Evolutionary conservation across 2,888 invertebrate genomes (phyloP).

Genomic region (Dilophus febrilis): DNA sequence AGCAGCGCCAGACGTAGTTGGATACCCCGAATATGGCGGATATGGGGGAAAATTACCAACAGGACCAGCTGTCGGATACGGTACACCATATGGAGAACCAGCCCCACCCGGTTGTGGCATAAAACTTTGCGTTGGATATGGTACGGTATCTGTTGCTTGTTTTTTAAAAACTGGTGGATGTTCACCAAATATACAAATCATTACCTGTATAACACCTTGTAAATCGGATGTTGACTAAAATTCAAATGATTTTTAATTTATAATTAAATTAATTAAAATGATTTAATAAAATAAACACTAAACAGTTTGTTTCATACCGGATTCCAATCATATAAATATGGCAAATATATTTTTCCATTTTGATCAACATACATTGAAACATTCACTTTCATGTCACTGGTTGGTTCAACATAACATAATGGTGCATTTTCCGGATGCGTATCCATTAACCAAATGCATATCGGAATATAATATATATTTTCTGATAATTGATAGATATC

Average conservation of each 20-base stretch:
- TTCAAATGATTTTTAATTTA: background rate
- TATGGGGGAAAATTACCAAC: constrained; percentile 32
- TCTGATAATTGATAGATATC: constrained; percentile 29
- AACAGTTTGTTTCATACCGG: constrained; percentile 32
- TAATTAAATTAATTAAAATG: constrained; percentile 3
- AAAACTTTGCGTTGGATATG: constrained; percentile 37
- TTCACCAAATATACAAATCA: constrained; percentile 86
- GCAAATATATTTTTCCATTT: constrained; percentile 89
- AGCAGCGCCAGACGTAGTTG: constrained; percentile 23
- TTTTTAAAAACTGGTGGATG: constrained; percentile 84
- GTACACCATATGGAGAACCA: constrained; percentile 25
- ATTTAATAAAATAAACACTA: background rate
- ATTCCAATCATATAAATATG: constrained; percentile 91
- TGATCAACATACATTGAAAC: constrained; percentile 87
- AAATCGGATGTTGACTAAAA: constrained; percentile 52
- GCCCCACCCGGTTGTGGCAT: constrained; percentile 27
- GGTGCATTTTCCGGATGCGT: constrained; percentile 96
- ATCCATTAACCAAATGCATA: constrained; percentile 91
- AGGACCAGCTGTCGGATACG: constrained; percentile 35
- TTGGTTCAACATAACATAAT: constrained; percentile 87
- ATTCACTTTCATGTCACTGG: constrained; percentile 87
- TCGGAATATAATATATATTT: constrained; percentile 83
- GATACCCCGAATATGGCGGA: constrained; percentile 28
- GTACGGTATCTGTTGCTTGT: constrained; percentile 36
- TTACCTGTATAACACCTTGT: constrained; percentile 72